These are phyloP conservation scores for Lordiphosa clarofinis DNA, from an alignment of 1,140 invertebrate genomes.

Conservation along the genomic window DNA sequence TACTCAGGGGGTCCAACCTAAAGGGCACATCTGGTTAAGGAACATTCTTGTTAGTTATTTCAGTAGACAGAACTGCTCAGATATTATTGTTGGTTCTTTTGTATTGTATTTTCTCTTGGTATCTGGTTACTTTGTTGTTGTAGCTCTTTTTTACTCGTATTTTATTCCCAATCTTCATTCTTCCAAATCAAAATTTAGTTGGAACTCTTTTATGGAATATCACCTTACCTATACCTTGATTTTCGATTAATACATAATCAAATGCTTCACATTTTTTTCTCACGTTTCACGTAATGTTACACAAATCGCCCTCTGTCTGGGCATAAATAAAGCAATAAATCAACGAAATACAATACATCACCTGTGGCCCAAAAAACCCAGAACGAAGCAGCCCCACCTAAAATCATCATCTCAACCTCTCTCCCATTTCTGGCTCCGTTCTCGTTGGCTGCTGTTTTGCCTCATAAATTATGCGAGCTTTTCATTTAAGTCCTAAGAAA, in stretches of 20 bases:
- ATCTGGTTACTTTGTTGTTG: too few relatives aligned
- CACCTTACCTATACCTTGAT: too few relatives aligned
- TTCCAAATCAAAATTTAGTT: too few relatives aligned
- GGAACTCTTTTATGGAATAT: too few relatives aligned
- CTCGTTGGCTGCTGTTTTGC: conserved; percentile 20
- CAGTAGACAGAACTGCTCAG: too few relatives aligned
- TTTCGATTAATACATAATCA: conserved; percentile 35
- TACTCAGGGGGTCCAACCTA: too few relatives aligned
- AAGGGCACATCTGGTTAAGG: too few relatives aligned
- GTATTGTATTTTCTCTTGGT: too few relatives aligned
- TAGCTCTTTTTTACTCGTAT: too few relatives aligned
- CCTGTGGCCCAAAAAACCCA: conserved; percentile 36
- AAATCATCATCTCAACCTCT: conserved; percentile 6
- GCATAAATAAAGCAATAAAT: conserved; percentile 69
- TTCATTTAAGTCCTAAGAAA: conserved; percentile 24
- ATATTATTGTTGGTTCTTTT: too few relatives aligned
- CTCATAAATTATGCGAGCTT: conserved; percentile 68
- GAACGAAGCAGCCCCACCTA: not conserved
- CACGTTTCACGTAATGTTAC: conserved; percentile 19
- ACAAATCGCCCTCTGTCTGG: conserved; percentile 46
- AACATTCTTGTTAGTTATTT: too few relatives aligned
- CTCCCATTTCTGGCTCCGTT: conserved; percentile 3
- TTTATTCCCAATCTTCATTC: too few relatives aligned
- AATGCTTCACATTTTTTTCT: conserved; percentile 28
- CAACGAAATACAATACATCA: conserved; percentile 71